Base-by-base conservation (phyloP, 2,797 vertebrate species). In the Lepilemur ruficaudatus region DNA sequence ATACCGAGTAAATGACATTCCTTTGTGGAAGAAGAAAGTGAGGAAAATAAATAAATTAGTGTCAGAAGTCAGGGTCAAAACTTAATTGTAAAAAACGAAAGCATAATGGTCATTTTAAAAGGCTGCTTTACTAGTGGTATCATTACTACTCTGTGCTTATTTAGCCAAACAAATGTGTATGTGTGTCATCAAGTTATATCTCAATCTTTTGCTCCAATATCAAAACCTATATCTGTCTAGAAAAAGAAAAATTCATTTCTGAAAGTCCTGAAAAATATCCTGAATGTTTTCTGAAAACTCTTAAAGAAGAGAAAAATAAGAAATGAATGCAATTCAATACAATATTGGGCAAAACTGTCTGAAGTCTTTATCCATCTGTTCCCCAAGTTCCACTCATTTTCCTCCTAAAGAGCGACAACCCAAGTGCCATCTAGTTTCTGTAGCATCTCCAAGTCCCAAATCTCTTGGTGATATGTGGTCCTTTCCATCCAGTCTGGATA, bases 201-300 rank as follows among this genome's bases (percentile, higher is more conserved):
- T 70, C 28, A 65, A 41, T 35, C 48, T 90, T 92, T 88, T 93
- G 48, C 3, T 97, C 70, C 61, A 59, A 17, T 32, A 25, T 81
- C 84, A 70, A 88, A 79, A 48, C 6, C 14, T 78, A 15, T 67
- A 38, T 91, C 4, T 86, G 10, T 76, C 30, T 85, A 8, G 38
- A 17, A 9, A 65, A 67, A 81, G 90, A 48, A 17, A 95, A 69
- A 46, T 65, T 5, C 2, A 23, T 70, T 88, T 96, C 48, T 95
- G 72, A 84, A 92, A 92, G 30, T 72, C 81, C 50, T 55, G 9
- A 96, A 95, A 96, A 95, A 22, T 46, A 87, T 38, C 82, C 30
- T 46, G 43, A 92, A 12, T 91, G n/a, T 93, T 88, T 94, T 70
- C 43, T 75, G 50, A 91, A 82, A 13, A 67, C 7, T 72, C 30